A percentile compares a stretch with the other conserved stretches of the same genome.
Evolutionary conservation across 2,113 vertebrate species (phyloP).

Genomic region (Chloebia gouldiae): DNA sequence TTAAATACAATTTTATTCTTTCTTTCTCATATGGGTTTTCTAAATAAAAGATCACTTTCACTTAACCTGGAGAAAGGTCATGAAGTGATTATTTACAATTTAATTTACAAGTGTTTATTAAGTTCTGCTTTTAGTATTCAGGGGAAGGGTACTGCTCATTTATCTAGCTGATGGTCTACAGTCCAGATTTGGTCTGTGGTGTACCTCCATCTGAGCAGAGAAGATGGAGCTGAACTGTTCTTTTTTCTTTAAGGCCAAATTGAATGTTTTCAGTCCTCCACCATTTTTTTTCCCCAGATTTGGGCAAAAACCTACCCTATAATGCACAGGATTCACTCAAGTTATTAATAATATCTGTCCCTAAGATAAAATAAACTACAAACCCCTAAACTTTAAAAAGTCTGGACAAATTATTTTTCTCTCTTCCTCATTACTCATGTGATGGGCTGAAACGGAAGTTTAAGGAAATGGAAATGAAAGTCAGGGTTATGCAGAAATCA

Average conservation of each 20-base stretch:
- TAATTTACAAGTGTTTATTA: background rate
- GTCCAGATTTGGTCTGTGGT: background rate
- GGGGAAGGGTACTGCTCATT: background rate
- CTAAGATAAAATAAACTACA: background rate
- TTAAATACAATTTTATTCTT: background rate
- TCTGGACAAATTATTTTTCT: background rate
- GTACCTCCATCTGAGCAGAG: background rate
- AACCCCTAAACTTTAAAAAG: background rate
- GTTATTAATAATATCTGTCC: background rate
- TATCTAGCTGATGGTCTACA: background rate
- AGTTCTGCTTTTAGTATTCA: background rate
- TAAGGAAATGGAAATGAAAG: conserved; percentile 17
- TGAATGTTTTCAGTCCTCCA: background rate
- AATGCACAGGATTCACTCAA: background rate
- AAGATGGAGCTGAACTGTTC: background rate
- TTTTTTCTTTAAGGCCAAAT: background rate
- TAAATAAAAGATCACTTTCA: background rate
- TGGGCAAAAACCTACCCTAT: background rate
- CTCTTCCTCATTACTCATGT: background rate
- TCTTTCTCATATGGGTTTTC: background rate
- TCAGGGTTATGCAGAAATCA: background rate
- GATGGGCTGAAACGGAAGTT: background rate
- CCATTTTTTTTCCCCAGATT: background rate
- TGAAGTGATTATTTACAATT: background rate
- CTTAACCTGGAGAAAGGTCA: background rate